These are phyloP conservation scores for Drosophila cardini DNA, from an alignment of 1,140 invertebrate species.

Conservation along the genomic window DNA sequence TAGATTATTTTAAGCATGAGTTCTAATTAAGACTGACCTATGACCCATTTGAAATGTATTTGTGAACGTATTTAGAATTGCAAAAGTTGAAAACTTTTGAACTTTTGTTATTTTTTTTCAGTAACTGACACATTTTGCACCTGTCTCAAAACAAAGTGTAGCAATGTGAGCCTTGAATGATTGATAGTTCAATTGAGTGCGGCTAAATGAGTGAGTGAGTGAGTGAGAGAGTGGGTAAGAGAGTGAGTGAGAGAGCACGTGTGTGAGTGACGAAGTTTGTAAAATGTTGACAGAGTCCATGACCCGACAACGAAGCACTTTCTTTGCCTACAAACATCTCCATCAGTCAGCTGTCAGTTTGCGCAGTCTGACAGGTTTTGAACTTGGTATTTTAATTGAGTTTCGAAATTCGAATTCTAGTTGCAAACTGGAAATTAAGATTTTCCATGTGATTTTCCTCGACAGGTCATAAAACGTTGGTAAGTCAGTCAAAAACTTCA, in stretches of 20 bases:
- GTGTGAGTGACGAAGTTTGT: constrained; percentile 27
- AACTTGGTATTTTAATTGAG: constrained; percentile 78
- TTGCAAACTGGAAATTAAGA: constrained; percentile 40
- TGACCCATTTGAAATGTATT: background rate
- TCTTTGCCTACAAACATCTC: constrained; percentile 30
- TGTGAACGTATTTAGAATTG: constrained; percentile 2
- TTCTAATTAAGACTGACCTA: constrained; percentile 33
- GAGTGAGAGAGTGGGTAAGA: constrained; percentile 6
- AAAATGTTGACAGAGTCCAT: constrained; percentile 45
- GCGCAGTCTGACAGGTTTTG: constrained; percentile 65
- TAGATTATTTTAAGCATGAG: too few relatives aligned
- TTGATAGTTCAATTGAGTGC: constrained; percentile 54
- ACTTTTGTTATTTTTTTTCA: constrained; percentile 48
- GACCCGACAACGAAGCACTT: constrained; percentile 40
- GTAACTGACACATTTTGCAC: constrained; percentile 63
- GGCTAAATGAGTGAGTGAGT: constrained; percentile 6
- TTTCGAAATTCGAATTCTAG: constrained; percentile 58
- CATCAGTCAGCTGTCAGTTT: constrained; percentile 78
- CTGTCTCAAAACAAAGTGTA: constrained; percentile 47
- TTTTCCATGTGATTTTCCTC: constrained; percentile 48
- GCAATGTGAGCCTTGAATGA: constrained; percentile 45
- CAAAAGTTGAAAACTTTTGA: constrained; percentile 28
- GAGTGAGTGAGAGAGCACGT: constrained; percentile 10
- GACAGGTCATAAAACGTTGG: constrained; percentile 11
- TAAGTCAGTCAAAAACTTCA: background rate